Percentiles rank a stretch among this genome's conserved stretches.
These are phyloP conservation scores for Xiphorhynchus elegans DNA, from an alignment of 2,113 vertebrate genomes.

Conservation along the genomic window DNA sequence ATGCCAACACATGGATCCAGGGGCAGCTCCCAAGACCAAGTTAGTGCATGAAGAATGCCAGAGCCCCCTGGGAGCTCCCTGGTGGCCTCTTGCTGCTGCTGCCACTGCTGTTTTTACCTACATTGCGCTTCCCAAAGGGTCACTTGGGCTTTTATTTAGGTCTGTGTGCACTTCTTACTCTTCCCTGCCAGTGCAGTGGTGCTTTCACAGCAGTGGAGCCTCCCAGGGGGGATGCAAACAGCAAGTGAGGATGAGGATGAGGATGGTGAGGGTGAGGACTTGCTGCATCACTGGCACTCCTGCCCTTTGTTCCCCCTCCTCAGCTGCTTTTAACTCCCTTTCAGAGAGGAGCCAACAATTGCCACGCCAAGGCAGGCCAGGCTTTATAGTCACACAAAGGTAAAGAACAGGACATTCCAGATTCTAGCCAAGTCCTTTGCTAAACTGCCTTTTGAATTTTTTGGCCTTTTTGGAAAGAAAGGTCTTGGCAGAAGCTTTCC, in stretches of 20 bases:
- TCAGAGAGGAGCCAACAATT: not conserved
- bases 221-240: too few relatives aligned
- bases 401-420: not conserved
- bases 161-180: not conserved
- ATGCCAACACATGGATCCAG: too few relatives aligned
- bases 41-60: not conserved
- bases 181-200: accelerated
- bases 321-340: too few relatives aligned
- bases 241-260: not conserved
- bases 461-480: not conserved
- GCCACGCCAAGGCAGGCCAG: not conserved
- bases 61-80: not conserved
- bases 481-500: not conserved
- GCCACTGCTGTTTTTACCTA: too few relatives aligned
- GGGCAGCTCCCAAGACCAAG: not conserved
- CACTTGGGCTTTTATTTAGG: accelerated
- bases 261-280: not conserved
- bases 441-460: not conserved
- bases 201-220: not conserved
- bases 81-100: too few relatives aligned
- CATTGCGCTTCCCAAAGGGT: not conserved
- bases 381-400: not conserved
- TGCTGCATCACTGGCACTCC: not conserved
- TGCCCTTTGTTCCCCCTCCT: too few relatives aligned
- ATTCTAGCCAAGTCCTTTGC: not conserved